phyloP scores from a whole-genome alignment of 2,888 invertebrate genomes.

The Hydriomena furcata region DNA sequence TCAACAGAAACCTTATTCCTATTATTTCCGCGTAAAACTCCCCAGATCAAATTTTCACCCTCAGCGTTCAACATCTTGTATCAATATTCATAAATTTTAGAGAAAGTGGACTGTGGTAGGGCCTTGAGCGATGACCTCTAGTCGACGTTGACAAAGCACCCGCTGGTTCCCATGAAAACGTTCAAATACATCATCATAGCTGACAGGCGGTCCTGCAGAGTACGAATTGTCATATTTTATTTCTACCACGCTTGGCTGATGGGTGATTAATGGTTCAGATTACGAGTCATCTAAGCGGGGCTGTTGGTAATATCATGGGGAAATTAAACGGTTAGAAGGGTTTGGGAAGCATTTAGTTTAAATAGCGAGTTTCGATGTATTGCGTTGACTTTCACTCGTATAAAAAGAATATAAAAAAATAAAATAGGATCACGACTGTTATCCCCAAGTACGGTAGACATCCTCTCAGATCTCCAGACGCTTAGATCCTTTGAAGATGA shows the following conservation, averaged over 20 bases:
- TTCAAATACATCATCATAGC: constrained; percentile 78
- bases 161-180: constrained; percentile 77
- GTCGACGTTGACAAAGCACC: constrained; percentile 80
- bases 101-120: constrained; percentile 43
- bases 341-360: constrained; percentile 4
- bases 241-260: constrained; percentile 72
- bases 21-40: not conserved
- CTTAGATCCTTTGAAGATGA: too few species aligned
- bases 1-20: too few species aligned
- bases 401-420: too few species aligned
- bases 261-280: constrained; percentile 73
- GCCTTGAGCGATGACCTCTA: constrained; percentile 76
- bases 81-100: constrained; percentile 53
- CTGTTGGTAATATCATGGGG: constrained; percentile 31
- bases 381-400: too few species aligned
- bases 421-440: too few species aligned
- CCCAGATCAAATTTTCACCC: constrained; percentile 20
- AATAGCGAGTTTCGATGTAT: not conserved
- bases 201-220: constrained; percentile 75
- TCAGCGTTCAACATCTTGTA: constrained; percentile 37
- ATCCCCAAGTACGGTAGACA: too few species aligned
- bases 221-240: constrained; percentile 80
- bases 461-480: too few species aligned
- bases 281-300: constrained; percentile 39
- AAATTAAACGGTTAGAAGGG: constrained; percentile 33